These are phyloP conservation scores for Syngnathus acus DNA, from an alignment of 2,797 vertebrate species.

Conservation along the genomic window DNA sequence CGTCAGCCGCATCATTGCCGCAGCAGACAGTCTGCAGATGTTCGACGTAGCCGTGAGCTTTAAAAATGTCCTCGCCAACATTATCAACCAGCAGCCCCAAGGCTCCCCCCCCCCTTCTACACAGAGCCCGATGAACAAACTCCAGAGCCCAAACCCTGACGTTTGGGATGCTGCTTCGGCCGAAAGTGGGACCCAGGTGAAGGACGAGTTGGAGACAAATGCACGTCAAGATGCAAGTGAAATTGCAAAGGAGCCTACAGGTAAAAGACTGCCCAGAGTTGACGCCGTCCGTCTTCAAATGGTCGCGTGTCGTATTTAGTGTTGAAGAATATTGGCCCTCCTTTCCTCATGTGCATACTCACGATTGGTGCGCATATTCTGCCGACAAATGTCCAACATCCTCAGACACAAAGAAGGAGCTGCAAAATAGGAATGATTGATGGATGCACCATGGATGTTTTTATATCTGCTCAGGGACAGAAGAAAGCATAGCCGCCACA, in stretches of 20 bases:
- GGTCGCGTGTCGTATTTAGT: background rate
- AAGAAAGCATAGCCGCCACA: conserved; percentile 7
- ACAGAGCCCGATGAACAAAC: conserved; percentile 5
- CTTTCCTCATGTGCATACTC: too few species aligned
- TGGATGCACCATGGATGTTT: too few species aligned
- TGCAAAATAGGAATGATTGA: too few species aligned
- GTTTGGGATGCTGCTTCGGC: background rate
- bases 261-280: conserved; percentile 35
- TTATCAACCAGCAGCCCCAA: conserved; percentile 55
- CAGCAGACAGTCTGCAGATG: conserved; percentile 87
- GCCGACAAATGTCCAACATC: too few species aligned
- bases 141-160: conserved; percentile 1
- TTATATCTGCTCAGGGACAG: conserved; percentile 19
- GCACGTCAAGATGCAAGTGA: background rate
- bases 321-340: too few species aligned
- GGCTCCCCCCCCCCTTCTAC: background rate
- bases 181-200: background rate
- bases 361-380: too few species aligned
- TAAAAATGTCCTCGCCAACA: conserved; percentile 76
- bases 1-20: conserved; percentile 74
- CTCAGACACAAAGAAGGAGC: too few species aligned
- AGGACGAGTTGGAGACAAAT: background rate
- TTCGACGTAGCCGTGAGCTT: conserved; percentile 84
- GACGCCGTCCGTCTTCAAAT: conserved; percentile 8
- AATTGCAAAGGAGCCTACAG: conserved; percentile 13